phyloP scores from a whole-genome alignment of 2,888 invertebrate genomes.

The Eueremaeus valkanovi region DNA sequence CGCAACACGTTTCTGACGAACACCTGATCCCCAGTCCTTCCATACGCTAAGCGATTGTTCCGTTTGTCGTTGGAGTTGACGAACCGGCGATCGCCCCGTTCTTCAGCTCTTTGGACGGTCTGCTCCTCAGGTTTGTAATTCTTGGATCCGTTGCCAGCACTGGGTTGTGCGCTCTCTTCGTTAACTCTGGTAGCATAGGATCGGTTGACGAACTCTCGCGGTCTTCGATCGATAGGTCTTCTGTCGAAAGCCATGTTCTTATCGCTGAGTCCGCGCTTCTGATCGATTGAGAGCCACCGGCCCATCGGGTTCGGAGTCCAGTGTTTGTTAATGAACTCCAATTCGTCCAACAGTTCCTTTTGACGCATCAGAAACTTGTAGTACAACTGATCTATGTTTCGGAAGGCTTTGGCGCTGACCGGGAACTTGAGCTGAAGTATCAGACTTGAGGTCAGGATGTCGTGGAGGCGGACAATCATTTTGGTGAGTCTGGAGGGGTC shows the following conservation, averaged over 20 bases:
- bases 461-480: not conserved
- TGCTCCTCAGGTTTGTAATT: not conserved
- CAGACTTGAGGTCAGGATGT: not conserved
- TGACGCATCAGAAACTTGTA: not conserved
- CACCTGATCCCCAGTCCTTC: not conserved
- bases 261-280: not conserved
- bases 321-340: not conserved
- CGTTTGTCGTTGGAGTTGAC: not conserved
- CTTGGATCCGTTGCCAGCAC: not conserved
- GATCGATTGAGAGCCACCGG: not conserved
- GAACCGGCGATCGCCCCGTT: not conserved
- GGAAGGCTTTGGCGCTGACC: not conserved
- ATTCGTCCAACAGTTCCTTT: slow-evolving; percentile 4
- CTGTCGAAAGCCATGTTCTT: not conserved
- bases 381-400: not conserved
- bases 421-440: slow-evolving; percentile 34
- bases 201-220: not conserved
- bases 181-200: not conserved
- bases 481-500: not conserved
- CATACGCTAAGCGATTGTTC: not conserved
- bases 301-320: not conserved
- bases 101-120: not conserved
- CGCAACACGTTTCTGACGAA: not conserved
- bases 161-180: not conserved
- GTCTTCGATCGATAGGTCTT: not conserved